Evolutionary conservation across 2,888 invertebrate genomes (phyloP).

Genomic region (Nomada ruficornis): DNA sequence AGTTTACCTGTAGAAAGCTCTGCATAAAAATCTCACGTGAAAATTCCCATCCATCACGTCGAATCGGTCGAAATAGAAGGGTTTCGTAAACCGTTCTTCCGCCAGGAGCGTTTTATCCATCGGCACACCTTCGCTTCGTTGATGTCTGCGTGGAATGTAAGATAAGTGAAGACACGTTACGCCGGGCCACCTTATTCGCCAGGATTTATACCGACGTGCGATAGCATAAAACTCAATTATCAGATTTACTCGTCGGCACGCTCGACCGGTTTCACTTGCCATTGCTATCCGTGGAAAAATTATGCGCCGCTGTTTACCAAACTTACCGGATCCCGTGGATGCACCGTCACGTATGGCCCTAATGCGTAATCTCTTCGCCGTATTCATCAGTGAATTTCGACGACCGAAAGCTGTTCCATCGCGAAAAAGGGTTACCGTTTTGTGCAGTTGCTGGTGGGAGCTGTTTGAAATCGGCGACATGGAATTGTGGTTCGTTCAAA

Average conservation of each 20-base stretch:
- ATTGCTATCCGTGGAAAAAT: conserved; percentile 58
- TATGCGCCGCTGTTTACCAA: conserved; percentile 64
- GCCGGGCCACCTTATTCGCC: conserved; percentile 69
- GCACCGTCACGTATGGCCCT: conserved; percentile 64
- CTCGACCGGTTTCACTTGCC: conserved; percentile 28
- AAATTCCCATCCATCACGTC: conserved; percentile 4
- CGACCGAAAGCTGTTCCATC: background rate
- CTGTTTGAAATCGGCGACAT: background rate
- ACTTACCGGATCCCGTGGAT: conserved; percentile 35
- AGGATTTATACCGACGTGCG: conserved; percentile 79
- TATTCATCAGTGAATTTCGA: conserved; percentile 36
- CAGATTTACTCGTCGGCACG: conserved; percentile 67
- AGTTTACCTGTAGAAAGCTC: conserved; percentile 32
- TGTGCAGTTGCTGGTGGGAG: background rate
- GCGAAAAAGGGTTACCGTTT: conserved; percentile 3
- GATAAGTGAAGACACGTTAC: conserved; percentile 68
- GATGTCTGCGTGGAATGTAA: conserved; percentile 56
- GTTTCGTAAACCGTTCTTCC: conserved; percentile 26
- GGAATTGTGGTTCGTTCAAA: background rate
- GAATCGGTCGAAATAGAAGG: conserved; percentile 19
- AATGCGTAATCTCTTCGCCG: conserved; percentile 44
- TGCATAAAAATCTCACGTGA: conserved; percentile 32
- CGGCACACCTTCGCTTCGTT: conserved; percentile 17
- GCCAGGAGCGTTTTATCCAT: conserved; percentile 32
- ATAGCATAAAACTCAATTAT: conserved; percentile 81